Evolutionary conservation across 92 coral and sea anemone species (phyloP).

Genomic region (Porites divaricata): DNA sequence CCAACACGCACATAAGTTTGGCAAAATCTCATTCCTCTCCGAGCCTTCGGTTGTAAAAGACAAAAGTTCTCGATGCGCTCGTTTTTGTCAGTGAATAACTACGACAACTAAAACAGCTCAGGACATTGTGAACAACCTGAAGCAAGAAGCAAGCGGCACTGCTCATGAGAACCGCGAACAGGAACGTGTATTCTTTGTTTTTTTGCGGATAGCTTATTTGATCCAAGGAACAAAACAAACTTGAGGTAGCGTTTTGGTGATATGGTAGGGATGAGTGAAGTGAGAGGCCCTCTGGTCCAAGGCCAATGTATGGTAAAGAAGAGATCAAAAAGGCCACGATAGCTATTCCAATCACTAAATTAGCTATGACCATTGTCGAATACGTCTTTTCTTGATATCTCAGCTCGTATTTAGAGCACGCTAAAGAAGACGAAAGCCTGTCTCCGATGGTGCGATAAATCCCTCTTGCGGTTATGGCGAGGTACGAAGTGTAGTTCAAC

Average conservation of each 20-base stretch:
- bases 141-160: conserved; percentile 76
- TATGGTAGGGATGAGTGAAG: not conserved
- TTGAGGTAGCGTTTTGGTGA: not conserved
- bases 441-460: conserved; percentile 77
- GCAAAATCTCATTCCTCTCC: conserved; percentile 68
- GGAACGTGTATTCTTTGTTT: conserved; percentile 80
- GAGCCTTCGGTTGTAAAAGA: conserved; percentile 35
- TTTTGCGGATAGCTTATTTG: conserved; percentile 80
- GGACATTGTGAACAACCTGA: conserved; percentile 79
- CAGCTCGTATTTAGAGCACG: conserved; percentile 59
- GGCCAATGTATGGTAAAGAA: conserved; percentile 85
- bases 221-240: conserved; percentile 59
- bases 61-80: conserved; percentile 4
- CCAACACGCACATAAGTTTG: conserved; percentile 77
- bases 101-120: conserved; percentile 64
- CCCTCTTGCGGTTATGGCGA: conserved; percentile 66
- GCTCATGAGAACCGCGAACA: conserved; percentile 88
- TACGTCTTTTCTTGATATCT: conserved; percentile 52
- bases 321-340: conserved; percentile 79
- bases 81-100: not conserved
- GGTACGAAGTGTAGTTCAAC: conserved; percentile 80
- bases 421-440: conserved; percentile 76
- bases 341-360: conserved; percentile 79
- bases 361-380: conserved; percentile 70
- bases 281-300: conserved; percentile 71